phyloP scores from a whole-genome alignment of 1,140 invertebrate species.

The Zaprionus ornatus region DNA sequence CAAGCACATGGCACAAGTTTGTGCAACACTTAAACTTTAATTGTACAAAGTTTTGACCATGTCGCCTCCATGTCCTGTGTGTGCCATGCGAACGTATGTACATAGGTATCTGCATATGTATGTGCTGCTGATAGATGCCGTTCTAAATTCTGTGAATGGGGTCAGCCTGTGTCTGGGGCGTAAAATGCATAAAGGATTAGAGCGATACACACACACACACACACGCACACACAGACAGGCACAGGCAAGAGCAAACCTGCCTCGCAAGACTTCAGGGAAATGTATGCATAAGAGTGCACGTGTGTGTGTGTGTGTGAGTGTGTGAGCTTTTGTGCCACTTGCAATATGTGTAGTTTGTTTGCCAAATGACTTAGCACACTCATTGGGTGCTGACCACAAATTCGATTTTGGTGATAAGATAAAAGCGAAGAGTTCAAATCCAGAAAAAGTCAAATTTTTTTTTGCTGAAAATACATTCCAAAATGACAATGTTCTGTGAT shows the following conservation, averaged over 20 bases:
- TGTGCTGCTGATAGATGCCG: conserved; percentile 73
- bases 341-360: conserved; percentile 58
- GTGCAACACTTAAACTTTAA: conserved; percentile 81
- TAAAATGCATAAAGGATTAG: conserved; percentile 76
- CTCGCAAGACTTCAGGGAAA: conserved; percentile 42
- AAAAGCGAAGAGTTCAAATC: conserved; percentile 24
- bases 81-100: conserved; percentile 16
- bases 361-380: conserved; percentile 75
- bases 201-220: conserved; percentile 28
- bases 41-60: conserved; percentile 79
- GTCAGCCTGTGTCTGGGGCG: conserved; percentile 68
- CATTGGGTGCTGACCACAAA: conserved; percentile 72
- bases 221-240: conserved; percentile 1
- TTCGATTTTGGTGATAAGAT: conserved; percentile 71
- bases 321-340: conserved; percentile 24
- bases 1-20: conserved; percentile 67
- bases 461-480: neutral
- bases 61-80: conserved; percentile 65
- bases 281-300: conserved; percentile 13
- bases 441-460: conserved; percentile 23
- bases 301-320: conserved; percentile 7
- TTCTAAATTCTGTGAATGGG: conserved; percentile 72
- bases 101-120: conserved; percentile 41
- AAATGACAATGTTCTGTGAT: neutral
- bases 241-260: conserved; percentile 19